Percentiles rank a stretch among this genome's conserved stretches.
Evolutionary conservation across 1,140 invertebrate species (phyloP).

Genomic region (Hycleus cichorii): DNA sequence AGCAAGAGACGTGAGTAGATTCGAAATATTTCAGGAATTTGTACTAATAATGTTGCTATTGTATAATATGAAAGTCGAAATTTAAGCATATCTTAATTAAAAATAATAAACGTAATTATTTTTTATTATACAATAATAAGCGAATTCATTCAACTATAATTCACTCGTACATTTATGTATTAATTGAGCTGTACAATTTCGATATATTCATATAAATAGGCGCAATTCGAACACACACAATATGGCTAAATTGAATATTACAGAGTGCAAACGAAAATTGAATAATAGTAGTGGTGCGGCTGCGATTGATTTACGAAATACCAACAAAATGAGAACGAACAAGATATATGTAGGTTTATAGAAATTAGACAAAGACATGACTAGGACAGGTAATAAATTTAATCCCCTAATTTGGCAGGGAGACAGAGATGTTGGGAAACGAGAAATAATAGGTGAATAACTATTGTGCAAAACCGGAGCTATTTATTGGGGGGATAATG

Average conservation of each 20-base stretch:
- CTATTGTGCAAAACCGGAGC: slow-evolving; percentile 26
- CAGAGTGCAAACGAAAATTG: slow-evolving; percentile 34
- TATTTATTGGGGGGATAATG: slow-evolving; percentile 27
- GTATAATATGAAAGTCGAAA: too few relatives aligned
- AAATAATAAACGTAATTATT: too few relatives aligned
- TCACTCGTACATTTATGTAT: slow-evolving; percentile 23
- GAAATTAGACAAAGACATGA: neutral
- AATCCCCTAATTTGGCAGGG: slow-evolving; percentile 24
- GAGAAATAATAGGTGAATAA: slow-evolving; percentile 2
- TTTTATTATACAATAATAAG: too few relatives aligned
- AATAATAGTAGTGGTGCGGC: slow-evolving; percentile 30
- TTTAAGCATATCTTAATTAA: too few relatives aligned
- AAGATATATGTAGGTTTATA: neutral
- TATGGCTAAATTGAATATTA: slow-evolving; percentile 35
- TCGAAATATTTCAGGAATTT: slow-evolving; percentile 16
- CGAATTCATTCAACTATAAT: slow-evolving; percentile 18
- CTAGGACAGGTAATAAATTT: slow-evolving; percentile 28
- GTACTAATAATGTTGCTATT: slow-evolving; percentile 8
- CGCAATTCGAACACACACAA: slow-evolving; percentile 32
- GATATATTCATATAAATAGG: slow-evolving; percentile 35
- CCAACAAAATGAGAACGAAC: neutral
- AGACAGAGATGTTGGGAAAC: neutral
- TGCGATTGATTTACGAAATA: neutral
- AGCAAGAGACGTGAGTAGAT: slow-evolving; percentile 10
- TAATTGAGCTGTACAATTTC: slow-evolving; percentile 35